phyloP scores from a whole-genome alignment of 2,113 vertebrate species.

The Gila orcuttii region DNA sequence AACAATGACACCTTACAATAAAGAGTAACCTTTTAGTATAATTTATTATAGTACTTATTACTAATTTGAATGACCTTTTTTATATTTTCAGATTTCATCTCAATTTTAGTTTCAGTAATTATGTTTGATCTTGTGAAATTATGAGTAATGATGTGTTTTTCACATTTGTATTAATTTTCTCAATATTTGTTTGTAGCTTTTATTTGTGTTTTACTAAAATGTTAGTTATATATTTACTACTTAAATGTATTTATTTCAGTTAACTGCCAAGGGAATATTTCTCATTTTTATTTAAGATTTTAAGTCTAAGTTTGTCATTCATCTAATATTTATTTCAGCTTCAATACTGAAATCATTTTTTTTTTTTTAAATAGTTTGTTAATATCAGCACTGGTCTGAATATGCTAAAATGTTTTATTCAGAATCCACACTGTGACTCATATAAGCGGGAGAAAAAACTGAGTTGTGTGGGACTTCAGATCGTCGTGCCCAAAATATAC shows the following conservation, averaged over 20 bases:
- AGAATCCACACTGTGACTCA: constrained; percentile 10
- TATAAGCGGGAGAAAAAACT: neutral
- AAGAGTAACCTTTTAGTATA: neutral
- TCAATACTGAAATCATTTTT: too few relatives aligned
- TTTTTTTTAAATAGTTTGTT: neutral
- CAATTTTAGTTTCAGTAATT: neutral
- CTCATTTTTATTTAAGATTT: neutral
- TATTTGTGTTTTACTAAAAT: too few relatives aligned
- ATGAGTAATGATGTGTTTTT: neutral
- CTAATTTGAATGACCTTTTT: neutral
- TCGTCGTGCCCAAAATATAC: neutral
- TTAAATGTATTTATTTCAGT: neutral
- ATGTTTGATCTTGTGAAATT: neutral
- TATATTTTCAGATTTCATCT: too few relatives aligned
- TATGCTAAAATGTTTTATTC: neutral
- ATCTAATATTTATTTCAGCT: too few relatives aligned
- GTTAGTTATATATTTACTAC: neutral
- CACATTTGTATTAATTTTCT: neutral
- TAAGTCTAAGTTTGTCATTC: neutral
- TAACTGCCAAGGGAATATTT: neutral
- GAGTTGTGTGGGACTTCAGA: constrained; percentile 4
- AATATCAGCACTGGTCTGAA: neutral
- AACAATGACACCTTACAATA: too few relatives aligned
- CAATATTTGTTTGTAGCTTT: neutral
- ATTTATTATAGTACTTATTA: neutral